A percentile compares a stretch with the other conserved stretches of the same genome.
Evolutionary conservation across 1,140 invertebrate genomes (phyloP).

Genomic region (Chlorops oryzae): DNA sequence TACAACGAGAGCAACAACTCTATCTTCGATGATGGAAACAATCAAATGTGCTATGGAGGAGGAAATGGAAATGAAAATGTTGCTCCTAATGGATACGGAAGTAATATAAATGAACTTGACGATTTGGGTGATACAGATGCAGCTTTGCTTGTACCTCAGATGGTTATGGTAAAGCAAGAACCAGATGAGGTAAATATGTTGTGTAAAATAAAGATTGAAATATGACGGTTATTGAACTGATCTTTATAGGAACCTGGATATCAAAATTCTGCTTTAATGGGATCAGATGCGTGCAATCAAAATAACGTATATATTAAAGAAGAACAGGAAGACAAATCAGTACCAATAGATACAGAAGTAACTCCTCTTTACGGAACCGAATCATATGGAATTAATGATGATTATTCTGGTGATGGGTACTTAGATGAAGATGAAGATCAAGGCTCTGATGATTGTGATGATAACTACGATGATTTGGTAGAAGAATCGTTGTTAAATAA

Average conservation of each 20-base stretch:
- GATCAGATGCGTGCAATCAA: too few relatives aligned
- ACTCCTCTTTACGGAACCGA: too few relatives aligned
- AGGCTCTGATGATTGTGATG: constrained; percentile 13
- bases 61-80: background rate
- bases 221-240: background rate
- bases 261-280: too few relatives aligned
- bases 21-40: too few relatives aligned
- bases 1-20: background rate
- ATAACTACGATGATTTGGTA: constrained; percentile 41
- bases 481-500: constrained; percentile 36
- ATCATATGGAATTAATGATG: constrained; percentile 10
- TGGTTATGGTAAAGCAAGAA: constrained; percentile 40
- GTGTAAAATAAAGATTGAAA: background rate
- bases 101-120: constrained; percentile 26
- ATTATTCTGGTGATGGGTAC: constrained; percentile 27
- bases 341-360: too few relatives aligned
- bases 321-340: too few relatives aligned
- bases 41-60: background rate
- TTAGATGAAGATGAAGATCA: constrained; percentile 15
- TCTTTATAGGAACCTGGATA: constrained; percentile 8
- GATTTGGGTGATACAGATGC: constrained; percentile 38
- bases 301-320: too few relatives aligned
- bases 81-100: background rate
- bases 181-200: background rate
- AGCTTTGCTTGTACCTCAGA: constrained; percentile 35